Conservation (phyloP, 2,797 vertebrate genomes). For the Sebastiscus tertius region DNA sequence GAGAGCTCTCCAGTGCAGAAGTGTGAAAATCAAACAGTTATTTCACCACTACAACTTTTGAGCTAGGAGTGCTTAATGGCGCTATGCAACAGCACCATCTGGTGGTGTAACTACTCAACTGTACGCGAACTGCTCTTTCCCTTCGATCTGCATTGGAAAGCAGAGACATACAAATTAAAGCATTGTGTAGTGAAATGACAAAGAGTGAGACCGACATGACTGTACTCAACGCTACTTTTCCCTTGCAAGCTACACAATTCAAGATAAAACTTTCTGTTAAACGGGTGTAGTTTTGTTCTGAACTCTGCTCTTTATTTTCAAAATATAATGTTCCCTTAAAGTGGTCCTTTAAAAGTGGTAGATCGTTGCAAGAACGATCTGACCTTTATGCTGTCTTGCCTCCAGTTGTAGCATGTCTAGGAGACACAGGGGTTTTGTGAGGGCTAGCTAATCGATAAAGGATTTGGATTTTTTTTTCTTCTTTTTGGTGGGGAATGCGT, state of each 20-base stretch:
- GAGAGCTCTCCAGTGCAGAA: constrained; percentile 48
- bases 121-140: constrained; percentile 35
- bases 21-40: constrained; percentile 41
- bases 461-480: constrained; percentile 71
- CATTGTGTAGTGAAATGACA: constrained; percentile 54
- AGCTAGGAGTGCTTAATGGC: constrained; percentile 46
- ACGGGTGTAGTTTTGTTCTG: constrained; percentile 52
- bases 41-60: constrained; percentile 36
- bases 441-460: constrained; percentile 87
- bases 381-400: constrained; percentile 78
- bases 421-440: constrained; percentile 84
- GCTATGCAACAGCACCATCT: constrained; percentile 61
- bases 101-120: constrained; percentile 52
- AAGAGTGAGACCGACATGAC: constrained; percentile 45
- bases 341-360: constrained; percentile 79
- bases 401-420: constrained; percentile 87
- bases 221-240: constrained; percentile 39
- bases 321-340: constrained; percentile 75
- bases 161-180: constrained; percentile 64
- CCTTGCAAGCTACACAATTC: constrained; percentile 49
- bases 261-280: constrained; percentile 34
- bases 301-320: constrained; percentile 46
- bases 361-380: constrained; percentile 64
- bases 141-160: constrained; percentile 45
- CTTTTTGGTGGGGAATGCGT: constrained; percentile 68